Percentiles rank a stretch among this genome's conserved stretches.
phyloP scores from a whole-genome alignment of 2,797 vertebrate species.

The Phaenicophaeus curvirostris region DNA sequence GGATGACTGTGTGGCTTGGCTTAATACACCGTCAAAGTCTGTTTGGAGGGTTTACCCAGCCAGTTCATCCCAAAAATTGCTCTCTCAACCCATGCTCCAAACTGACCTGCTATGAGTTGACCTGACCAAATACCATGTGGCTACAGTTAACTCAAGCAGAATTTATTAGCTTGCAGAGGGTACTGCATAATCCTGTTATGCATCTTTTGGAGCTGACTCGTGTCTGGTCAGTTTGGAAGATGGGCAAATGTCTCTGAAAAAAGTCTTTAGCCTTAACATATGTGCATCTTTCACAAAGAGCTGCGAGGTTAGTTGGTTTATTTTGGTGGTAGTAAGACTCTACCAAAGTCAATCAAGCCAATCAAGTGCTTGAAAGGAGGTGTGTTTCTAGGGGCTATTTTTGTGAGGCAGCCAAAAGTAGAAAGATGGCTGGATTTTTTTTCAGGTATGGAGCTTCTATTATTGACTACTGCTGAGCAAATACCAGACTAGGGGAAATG shows the following conservation, averaged over 20 bases:
- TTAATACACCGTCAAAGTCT: not conserved
- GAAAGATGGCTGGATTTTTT: not conserved
- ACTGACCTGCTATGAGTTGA: conserved; percentile 18
- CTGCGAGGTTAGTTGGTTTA: not conserved
- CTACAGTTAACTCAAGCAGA: not conserved
- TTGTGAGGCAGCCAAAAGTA: not conserved
- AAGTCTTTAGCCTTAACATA: not conserved
- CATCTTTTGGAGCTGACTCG: not conserved
- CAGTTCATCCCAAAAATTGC: not conserved
- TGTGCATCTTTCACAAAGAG: not conserved
- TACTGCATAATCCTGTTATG: not conserved
- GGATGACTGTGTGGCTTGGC: not conserved
- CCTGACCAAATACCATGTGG: not conserved
- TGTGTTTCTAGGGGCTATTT: not conserved
- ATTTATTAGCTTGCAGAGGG: not conserved
- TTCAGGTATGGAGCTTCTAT: not conserved
- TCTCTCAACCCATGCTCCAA: not conserved
- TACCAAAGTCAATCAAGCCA: not conserved
- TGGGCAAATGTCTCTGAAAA: not conserved
- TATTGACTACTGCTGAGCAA: not conserved
- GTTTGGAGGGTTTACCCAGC: not conserved
- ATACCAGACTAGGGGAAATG: not conserved
- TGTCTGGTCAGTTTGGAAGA: not conserved
- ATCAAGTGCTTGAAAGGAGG: not conserved
- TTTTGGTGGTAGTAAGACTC: not conserved